phyloP scores from a whole-genome alignment of 30 jellyfish, hydroid and myxozoan species.

The Pelagia noctiluca region DNA sequence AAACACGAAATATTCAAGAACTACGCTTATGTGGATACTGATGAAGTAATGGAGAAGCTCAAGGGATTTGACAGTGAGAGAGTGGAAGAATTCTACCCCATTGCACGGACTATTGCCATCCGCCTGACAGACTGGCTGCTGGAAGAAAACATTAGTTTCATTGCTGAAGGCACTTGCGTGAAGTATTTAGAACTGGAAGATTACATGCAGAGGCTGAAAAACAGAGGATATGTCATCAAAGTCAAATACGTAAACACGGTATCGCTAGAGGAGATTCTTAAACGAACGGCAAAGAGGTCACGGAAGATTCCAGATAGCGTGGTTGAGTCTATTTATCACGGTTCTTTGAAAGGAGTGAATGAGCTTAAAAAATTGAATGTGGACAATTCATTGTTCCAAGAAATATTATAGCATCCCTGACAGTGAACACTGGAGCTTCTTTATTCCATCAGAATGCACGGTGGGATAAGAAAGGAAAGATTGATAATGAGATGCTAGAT shows the following conservation, averaged over 20 bases:
- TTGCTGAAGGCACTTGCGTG: constrained; percentile 99
- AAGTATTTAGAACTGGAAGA: constrained; percentile 84
- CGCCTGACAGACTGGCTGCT: constrained; percentile 95
- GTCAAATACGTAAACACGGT: constrained; percentile 64
- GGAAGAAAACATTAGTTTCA: constrained; percentile 85
- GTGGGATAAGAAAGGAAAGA: no score
- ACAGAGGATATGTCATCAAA: constrained; percentile 79
- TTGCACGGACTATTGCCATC: constrained; percentile 88
- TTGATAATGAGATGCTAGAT: no score
- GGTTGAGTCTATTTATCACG: constrained; percentile 75
- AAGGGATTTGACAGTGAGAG: constrained; percentile 83
- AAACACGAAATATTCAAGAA: constrained; percentile 57
- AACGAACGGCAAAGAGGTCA: constrained; percentile 73
- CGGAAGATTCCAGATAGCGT: constrained; percentile 78
- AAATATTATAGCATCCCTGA: constrained; percentile 5
- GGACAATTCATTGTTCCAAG: constrained; percentile 57
- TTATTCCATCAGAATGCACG: no score
- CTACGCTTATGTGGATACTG: constrained; percentile 97
- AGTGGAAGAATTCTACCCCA: constrained; percentile 83
- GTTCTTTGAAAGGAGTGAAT: constrained; percentile 74
- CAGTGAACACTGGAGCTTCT: background rate
- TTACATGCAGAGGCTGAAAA: constrained; percentile 81
- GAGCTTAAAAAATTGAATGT: constrained; percentile 65
- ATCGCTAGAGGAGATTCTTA: constrained; percentile 69
- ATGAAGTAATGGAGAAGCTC: constrained; percentile 93